phyloP scores from a whole-genome alignment of 2,888 invertebrate genomes.

The Gandaritis pyraliata region DNA sequence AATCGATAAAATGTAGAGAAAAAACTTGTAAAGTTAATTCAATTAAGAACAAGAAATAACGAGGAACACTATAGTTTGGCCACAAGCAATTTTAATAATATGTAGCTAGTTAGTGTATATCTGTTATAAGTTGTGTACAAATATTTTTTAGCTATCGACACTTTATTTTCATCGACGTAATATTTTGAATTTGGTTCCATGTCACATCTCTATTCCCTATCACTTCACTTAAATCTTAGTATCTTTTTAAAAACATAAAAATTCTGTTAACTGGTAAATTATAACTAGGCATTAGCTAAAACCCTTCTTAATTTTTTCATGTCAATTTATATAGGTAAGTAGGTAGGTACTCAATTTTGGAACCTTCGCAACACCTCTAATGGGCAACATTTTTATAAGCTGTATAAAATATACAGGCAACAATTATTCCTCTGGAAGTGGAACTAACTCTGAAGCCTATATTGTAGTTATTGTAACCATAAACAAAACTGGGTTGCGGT shows the following conservation, averaged over 20 bases:
- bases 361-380: no score
- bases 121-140: no score
- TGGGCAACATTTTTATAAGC: no score
- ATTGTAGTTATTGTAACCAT: constrained; percentile 59
- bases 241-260: constrained; percentile 6
- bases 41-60: no score
- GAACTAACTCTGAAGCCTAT: constrained; percentile 32
- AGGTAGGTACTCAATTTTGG: no score
- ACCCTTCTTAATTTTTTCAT: neutral
- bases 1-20: no score
- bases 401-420: no score
- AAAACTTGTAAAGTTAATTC: no score
- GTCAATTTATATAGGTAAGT: no score
- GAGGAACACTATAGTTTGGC: no score
- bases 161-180: neutral
- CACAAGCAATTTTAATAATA: no score
- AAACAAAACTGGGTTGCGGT: constrained; percentile 67
- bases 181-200: neutral
- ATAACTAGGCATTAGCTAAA: neutral
- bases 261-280: neutral
- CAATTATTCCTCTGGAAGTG: constrained; percentile 12
- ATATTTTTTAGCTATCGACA: neutral
- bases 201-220: constrained; percentile 9
- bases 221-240: constrained; percentile 10
- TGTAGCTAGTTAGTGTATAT: no score